Base-by-base conservation (phyloP, 2,888 invertebrate species). In the Diaphora mendica region DNA sequence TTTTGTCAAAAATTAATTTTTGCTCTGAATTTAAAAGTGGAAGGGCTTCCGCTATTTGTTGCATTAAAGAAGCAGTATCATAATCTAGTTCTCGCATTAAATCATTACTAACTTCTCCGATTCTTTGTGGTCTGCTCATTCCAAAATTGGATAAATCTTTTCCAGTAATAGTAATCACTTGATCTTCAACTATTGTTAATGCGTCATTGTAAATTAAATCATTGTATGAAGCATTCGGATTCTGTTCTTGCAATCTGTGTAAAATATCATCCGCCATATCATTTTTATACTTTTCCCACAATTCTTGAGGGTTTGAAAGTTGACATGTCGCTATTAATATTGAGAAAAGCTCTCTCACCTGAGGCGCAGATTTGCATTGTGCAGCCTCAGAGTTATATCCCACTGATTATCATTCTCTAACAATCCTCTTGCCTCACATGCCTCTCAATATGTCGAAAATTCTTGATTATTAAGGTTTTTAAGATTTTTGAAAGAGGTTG, bases 331-430 rank as follows among this genome's bases (percentile, higher is more conserved):
- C 30, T 68, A 68, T 20, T 51, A 51, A 55, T 55, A 68, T 20
- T 33, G 51, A n/a, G 33, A 68, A 68, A 9, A 55, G 55, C 55
- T 55, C 55, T 51, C 55, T 55, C 33, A 68, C 17, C 23, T 68
- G 30, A 20, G 20, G 17, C 8, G 68, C 30, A 4, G 68, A 68
- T 48, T 51, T 48, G 20, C 67, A 67, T 44, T 35, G 48, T 13
- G 44, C 44, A 44, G 67, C 81, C 62, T 78, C 42, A 44, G 42
- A 1, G 42, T 44, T 13, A 44, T 13, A 44, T 44, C 13, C 42
- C 42, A 44, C 0, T 44, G 42, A 13, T 44, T 44, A 13, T 13
- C 42, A 44, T 44, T 13, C 13, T 44, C 42, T 2, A 44, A 13
- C 13, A 44, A 44, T 44, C 42, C 42, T 44, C 13, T 44, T 44